Percentiles rank a stretch among this genome's conserved stretches.
phyloP scores from a whole-genome alignment of 2,888 invertebrate species.

The Dicyrtoma fusca region DNA sequence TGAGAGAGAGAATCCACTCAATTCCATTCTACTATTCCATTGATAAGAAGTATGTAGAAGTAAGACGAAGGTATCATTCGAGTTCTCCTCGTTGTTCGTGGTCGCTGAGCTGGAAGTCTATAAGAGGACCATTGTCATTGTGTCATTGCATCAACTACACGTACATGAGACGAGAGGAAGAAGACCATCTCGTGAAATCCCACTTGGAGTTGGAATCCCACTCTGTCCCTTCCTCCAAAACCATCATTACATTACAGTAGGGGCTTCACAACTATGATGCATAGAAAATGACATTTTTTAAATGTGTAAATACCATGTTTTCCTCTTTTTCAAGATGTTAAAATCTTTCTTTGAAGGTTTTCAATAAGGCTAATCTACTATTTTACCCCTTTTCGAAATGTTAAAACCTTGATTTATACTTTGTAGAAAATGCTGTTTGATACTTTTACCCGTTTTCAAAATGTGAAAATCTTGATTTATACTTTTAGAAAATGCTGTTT shows the following conservation, averaged over 20 bases:
- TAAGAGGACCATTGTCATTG: background rate
- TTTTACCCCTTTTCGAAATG: no score
- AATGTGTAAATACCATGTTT: no score
- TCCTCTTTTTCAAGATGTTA: no score
- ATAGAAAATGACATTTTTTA: no score
- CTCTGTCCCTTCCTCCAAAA: background rate
- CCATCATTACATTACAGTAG: conserved; percentile 7
- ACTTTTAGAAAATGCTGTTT: no score
- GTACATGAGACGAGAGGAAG: background rate
- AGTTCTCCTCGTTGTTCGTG: conserved; percentile 4
- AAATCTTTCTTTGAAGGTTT: no score
- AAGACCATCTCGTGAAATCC: conserved; percentile 20
- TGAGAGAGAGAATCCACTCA: background rate
- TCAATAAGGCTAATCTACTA: no score
- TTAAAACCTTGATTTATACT: no score
- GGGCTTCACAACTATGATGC: no score
- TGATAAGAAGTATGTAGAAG: background rate
- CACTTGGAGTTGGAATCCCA: background rate
- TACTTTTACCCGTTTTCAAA: no score
- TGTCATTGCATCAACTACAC: background rate
- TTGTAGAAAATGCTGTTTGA: no score
- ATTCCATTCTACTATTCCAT: conserved; percentile 30
- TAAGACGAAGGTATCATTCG: conserved; percentile 3
- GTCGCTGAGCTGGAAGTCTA: conserved; percentile 17
- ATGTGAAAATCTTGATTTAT: no score